Base-by-base conservation (phyloP, 1,140 invertebrate genomes). In the Orchesella cincta region DNA sequence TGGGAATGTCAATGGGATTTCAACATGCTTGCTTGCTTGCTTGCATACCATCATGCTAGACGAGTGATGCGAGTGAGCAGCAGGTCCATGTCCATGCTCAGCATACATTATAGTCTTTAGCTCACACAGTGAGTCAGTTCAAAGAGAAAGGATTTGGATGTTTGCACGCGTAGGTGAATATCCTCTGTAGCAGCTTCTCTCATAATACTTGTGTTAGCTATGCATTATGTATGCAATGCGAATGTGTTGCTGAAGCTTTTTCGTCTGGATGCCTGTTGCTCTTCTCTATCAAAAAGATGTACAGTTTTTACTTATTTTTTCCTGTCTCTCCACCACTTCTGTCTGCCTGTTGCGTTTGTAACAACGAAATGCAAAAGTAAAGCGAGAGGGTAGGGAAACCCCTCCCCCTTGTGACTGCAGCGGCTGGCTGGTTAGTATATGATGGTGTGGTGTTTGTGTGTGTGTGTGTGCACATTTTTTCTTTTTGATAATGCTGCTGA, bases 121-220 rank as follows among this genome's bases (percentile, higher is more conserved):
- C n/a, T n/a, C n/a, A n/a, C n/a, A n/a, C n/a, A n/a, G n/a, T n/a
- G n/a, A n/a, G n/a, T n/a, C n/a, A n/a, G n/a, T n/a, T n/a, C n/a
- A n/a, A 74, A 52, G 57, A 74, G 73, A 71, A 28, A 57, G 46
- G 52, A 26, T 39, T 28, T 54, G 36, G 39, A 71, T 51, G 67
- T 77, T 52, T 73, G 72, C 76, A 77, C 76, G 71, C 76, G 76
- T 77, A 77, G 76, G 76, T 77, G 76, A 77, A 77, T 77, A 77
- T 77, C 76, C 76, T 77, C 76, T 35, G 35, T 8, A 36, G n/a
- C n/a, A 31, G 26, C 28, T 67, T n/a, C n/a, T 67, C 33, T 67
- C 31, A 18, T 67, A 2, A 57, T 8, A 57, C 54, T 5, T 14
- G n/a, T 18, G n/a, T 46, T 8, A 57, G 54, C 26, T 12, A 57